Percentiles rank a stretch among this genome's conserved stretches.
Evolutionary conservation across 1,140 invertebrate genomes (phyloP).

Genomic region (Hylaeus volcanicus): DNA sequence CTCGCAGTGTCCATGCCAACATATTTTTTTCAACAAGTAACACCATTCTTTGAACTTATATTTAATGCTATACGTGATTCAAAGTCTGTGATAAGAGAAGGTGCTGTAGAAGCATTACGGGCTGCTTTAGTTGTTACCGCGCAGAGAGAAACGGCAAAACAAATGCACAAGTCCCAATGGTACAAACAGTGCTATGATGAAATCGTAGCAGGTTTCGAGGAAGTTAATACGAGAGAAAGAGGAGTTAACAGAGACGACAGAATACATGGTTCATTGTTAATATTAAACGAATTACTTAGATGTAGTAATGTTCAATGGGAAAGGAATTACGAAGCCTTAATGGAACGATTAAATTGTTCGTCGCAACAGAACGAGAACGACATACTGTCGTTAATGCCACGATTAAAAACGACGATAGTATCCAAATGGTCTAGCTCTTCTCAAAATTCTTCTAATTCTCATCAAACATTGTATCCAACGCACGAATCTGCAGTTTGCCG

Average conservation of each 20-base stretch:
- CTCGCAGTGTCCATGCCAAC: conserved; percentile 97
- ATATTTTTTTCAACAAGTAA: conserved; percentile 99
- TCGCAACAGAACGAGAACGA: conserved; percentile 81
- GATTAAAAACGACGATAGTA: conserved; percentile 82
- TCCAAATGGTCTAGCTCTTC: conserved; percentile 79
- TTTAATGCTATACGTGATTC: conserved; percentile 96
- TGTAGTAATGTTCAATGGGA: conserved; percentile 96
- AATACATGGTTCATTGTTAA: conserved; percentile 95
- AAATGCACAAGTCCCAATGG: conserved; percentile 94
- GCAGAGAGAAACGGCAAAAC: conserved; percentile 95
- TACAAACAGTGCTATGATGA: conserved; percentile 96
- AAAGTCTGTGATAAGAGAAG: conserved; percentile 95
- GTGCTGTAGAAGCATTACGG: conserved; percentile 94
- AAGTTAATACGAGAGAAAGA: conserved; percentile 86
- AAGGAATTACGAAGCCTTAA: conserved; percentile 87
- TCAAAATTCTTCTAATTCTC: conserved; percentile 67
- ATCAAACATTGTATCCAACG: conserved; percentile 78
- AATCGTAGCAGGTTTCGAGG: conserved; percentile 90
- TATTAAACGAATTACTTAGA: conserved; percentile 96
- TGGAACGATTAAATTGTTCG: conserved; percentile 80
- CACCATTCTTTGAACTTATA: conserved; percentile 97
- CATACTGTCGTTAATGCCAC: conserved; percentile 83
- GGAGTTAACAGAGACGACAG: conserved; percentile 93
- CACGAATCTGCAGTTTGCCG: conserved; percentile 94
- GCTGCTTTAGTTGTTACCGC: conserved; percentile 96